Conservation (phyloP, 1,140 invertebrate species). For the Ceratitis capitata region DNA sequence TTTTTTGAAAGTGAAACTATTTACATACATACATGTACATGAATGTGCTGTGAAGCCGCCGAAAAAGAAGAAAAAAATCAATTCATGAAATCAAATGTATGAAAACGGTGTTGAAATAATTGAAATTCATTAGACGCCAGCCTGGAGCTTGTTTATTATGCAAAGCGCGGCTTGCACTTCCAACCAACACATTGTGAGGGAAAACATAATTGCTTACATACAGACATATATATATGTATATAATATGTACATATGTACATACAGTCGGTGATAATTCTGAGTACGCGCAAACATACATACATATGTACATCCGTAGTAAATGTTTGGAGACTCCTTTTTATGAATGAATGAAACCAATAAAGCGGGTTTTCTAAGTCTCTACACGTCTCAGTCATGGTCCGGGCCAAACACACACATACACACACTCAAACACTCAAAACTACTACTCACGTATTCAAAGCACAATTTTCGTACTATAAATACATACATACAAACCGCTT, state of each 20-base stretch:
- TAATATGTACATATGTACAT: no score
- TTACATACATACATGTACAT: no score
- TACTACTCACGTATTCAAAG: conserved; percentile 5
- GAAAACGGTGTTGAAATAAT: conserved; percentile 7
- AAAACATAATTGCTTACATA: neutral
- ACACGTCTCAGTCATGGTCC: neutral
- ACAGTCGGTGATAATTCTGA: no score
- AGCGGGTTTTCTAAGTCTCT: conserved; percentile 31
- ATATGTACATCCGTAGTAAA: neutral
- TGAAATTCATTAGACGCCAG: neutral
- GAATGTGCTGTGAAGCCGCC: neutral
- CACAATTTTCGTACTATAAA: neutral
- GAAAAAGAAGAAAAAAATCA: conserved; percentile 10
- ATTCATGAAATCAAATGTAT: neutral
- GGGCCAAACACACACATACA: neutral
- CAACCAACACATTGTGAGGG: neutral
- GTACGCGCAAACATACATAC: neutral
- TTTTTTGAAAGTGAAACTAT: conserved; percentile 28
- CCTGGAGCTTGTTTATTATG: neutral
- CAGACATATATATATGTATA: neutral
- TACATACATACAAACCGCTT: neutral
- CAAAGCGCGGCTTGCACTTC: neutral
- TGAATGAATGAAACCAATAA: neutral
- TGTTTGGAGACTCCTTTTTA: conserved; percentile 20
- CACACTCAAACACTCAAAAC: no score